Evolutionary conservation across 2,797 vertebrate species (phyloP), one percentile per base, ranked within the genome.

Genomic region (Peromyscus eremicus): DNA sequence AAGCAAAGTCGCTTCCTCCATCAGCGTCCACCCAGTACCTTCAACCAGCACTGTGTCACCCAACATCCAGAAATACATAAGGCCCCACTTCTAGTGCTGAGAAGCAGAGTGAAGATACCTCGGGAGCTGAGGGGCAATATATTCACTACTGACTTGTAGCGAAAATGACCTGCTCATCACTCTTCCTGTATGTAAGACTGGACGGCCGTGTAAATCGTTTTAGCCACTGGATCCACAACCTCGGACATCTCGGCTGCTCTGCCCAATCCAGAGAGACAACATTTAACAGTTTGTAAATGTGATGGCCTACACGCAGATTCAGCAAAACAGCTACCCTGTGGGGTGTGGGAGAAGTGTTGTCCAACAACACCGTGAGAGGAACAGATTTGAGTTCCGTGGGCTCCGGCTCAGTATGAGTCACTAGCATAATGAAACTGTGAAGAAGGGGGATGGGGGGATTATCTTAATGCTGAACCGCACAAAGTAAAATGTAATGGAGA

Each of bases 331-430:
- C 80, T 52, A 32, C 73, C 62, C 73, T 8, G 23, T 34, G 9
- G n/a, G 29, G 13, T 27, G 90, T 94, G 91, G 94, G 96, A 86
- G 92, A 91, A 79, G 79, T 92, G 95, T 93, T 91, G 60, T 34
- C 85, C 85, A 75, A 89, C 60, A 90, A 2, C 57, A 32, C 84
- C 2, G 2, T 29, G 8, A 90, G 37, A 83, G 34, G 40, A 85
- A 64, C 81, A 95, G 94, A 90, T 91, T 90, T 76, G 84, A 64
- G 49, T 16, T 68, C 21, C 82, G 21, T 3, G 52, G 68, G 83
- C 52, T 46, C 62, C n/a, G 79, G 84, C 87, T 94, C 34, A 6
- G 11, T 64, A n/a, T 97, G 95, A 97, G 82, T 97, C 96, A 97
- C 62, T 86, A 52, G 85, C 34, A 7, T 71, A 70, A 8, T 11